phyloP scores from a whole-genome alignment of 2,797 vertebrate species.

The Lutjanus campechanus region DNA sequence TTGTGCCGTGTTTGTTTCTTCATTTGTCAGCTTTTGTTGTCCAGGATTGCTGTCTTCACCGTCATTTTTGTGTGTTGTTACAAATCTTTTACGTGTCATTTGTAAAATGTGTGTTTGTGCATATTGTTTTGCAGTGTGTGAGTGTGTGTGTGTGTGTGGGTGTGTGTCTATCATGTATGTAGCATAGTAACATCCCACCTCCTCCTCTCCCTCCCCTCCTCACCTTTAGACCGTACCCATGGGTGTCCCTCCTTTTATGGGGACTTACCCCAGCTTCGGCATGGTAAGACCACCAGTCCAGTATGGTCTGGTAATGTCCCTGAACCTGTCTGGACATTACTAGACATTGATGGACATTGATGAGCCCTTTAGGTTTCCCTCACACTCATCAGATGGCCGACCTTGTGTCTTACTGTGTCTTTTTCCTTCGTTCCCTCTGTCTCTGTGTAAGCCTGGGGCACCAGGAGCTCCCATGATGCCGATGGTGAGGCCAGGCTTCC shows the following conservation, averaged over 20 bases:
- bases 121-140: constrained; percentile 57
- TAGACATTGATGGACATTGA: constrained; percentile 67
- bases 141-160: constrained; percentile 42
- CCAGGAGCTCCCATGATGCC: constrained; percentile 95
- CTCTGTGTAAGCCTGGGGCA: constrained; percentile 86
- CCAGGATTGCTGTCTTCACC: constrained; percentile 8
- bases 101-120: constrained; percentile 23
- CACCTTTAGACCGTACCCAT: constrained; percentile 81
- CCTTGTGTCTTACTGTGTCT: constrained; percentile 52
- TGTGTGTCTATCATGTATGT: constrained; percentile 64
- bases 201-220: constrained; percentile 78
- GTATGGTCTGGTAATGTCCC: constrained; percentile 65
- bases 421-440: constrained; percentile 52
- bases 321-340: constrained; percentile 61
- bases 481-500: constrained; percentile 95
- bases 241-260: constrained; percentile 86
- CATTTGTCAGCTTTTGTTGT: constrained; percentile 12
- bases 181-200: constrained; percentile 80
- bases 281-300: constrained; percentile 91
- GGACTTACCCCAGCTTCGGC: constrained; percentile 90
- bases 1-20: constrained; percentile 33
- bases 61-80: constrained; percentile 12
- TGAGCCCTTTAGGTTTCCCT: constrained; percentile 61
- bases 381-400: constrained; percentile 15
- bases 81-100: constrained; percentile 1